phyloP scores from a whole-genome alignment of 2,888 invertebrate species.

The Lasioglossum malachurum region DNA sequence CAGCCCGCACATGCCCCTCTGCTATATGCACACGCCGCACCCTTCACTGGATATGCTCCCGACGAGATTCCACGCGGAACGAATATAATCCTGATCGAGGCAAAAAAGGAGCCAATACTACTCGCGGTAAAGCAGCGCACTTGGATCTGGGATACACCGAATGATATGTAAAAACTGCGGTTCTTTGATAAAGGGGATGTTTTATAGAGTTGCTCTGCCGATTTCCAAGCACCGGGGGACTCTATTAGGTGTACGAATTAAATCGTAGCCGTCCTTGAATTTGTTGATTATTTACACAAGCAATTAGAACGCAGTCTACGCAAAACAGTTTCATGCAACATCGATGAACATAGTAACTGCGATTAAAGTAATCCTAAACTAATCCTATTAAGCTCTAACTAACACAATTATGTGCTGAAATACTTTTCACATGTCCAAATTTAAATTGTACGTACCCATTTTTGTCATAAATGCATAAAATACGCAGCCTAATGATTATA shows the following conservation, averaged over 20 bases:
- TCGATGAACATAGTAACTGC: no score
- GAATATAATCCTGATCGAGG: constrained; percentile 3
- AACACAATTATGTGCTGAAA: no score
- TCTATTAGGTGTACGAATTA: background rate
- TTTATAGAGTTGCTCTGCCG: background rate
- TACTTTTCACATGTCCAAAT: no score
- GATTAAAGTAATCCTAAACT: no score
- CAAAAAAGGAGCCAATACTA: background rate
- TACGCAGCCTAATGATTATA: no score
- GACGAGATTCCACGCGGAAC: constrained; percentile 21
- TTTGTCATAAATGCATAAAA: no score
- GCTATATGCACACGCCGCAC: background rate
- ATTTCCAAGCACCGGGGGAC: background rate
- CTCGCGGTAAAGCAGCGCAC: background rate
- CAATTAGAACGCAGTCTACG: background rate
- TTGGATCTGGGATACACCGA: background rate
- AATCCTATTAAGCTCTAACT: no score
- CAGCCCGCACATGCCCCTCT: background rate
- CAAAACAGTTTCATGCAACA: background rate
- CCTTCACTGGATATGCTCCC: background rate
- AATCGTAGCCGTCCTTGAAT: background rate
- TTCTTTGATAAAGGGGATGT: background rate
- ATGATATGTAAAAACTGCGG: background rate
- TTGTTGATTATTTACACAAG: background rate
- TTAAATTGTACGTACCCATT: no score